Evolutionary conservation across 2,888 invertebrate species (phyloP), one percentile per base, ranked within the genome.

Genomic region (Alcis repandata): DNA sequence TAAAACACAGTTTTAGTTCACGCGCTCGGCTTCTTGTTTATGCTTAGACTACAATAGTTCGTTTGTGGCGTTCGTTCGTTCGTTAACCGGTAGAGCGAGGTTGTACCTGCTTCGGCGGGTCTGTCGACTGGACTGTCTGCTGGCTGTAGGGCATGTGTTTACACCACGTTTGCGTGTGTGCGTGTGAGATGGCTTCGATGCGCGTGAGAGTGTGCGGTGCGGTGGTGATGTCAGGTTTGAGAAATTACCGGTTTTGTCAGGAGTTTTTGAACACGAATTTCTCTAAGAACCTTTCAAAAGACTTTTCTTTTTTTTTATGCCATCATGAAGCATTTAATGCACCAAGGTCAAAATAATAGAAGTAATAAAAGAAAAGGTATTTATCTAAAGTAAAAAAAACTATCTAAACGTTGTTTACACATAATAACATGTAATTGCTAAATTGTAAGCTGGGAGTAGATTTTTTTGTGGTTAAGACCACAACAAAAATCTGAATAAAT

Each of bases 61-160:
- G 87, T 85, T 83, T 78, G 64, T 52, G 51, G 52, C 77, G 88
- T 92, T 92, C 92, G 92, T 92, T 92, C 92, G 92, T 88, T 56
- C 56, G 56, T 92, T 92, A 77, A 80, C 90, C 87, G 90, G 90
- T 86, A 83, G 76, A 85, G 76, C 84, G 78, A 80, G 78, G 59
- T 49, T 36, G 75, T 89, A 90, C 89, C 89, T 88, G 87, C 85
- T 79, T 75, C 80, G 75, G 74, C 78, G 73, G 74, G 81, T 84
- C 86, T 87, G 89, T 81, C 85, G 79, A 80, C 82, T 86, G 63
- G 62, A 83, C 83, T 88, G 82, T 79, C 75, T 77, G 74, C 67
- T 19, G 15, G 74, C 67, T 19, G 15, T 52, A 74, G 76, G 74
- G 77, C 79, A 77, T 79, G 79, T 86, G 81, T 80, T 79, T 82